phyloP scores from a whole-genome alignment of 2,113 vertebrate species.

The Danio rerio region GRCz12tu NC_133181.1:27971001-27971500 shows the following conservation, averaged over 20 bases:
- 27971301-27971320: constrained; percentile 55
- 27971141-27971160: no score
- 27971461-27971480: constrained; percentile 56
- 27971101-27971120: no score
- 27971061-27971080: no score
- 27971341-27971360: constrained; percentile 57
- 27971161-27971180: not conserved
- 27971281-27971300: constrained; percentile 40
- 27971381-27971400: constrained; percentile 40
- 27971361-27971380: constrained; percentile 34
- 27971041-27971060: no score
- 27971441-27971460: constrained; percentile 59
- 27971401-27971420: constrained; percentile 31
- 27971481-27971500: constrained; percentile 53
- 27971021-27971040: no score
- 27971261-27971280: not conserved
- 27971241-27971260: constrained; percentile 53
- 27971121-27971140: not conserved
- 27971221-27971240: constrained; percentile 61
- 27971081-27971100: no score
- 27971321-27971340: constrained; percentile 63
- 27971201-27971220: constrained; percentile 30
- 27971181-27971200: not conserved
- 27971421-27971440: constrained; percentile 64
- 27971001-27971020: no score